Percentiles rank a stretch among this genome's conserved stretches.
Evolutionary conservation across 2,797 vertebrate species (phyloP).

Genomic region (Micrastur ruficollis): DNA sequence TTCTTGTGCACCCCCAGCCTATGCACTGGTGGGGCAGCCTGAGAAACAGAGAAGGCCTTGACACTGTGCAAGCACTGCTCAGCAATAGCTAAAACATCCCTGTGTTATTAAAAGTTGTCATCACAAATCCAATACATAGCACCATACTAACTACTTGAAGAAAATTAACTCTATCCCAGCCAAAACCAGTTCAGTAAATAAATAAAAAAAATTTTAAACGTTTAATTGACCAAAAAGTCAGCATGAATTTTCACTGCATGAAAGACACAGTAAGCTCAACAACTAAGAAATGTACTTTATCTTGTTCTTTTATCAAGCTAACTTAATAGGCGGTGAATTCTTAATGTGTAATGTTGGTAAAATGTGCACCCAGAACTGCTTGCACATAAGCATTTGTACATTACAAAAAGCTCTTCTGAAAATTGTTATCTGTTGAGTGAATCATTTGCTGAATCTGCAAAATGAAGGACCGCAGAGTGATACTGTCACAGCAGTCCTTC

Average conservation of each 20-base stretch:
- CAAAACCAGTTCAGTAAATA: neutral
- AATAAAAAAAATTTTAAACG: neutral
- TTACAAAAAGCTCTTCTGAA: neutral
- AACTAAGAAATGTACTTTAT: neutral
- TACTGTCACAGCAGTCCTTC: neutral
- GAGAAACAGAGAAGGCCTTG: neutral
- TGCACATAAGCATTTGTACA: neutral
- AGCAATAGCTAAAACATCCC: neutral
- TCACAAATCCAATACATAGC: no score
- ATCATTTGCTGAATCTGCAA: neutral
- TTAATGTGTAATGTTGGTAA: conserved; percentile 1
- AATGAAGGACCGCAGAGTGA: neutral
- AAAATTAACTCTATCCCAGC: no score
- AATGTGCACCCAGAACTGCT: neutral
- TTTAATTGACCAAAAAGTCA: neutral
- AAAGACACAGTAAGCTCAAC: neutral
- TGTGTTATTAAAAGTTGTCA: neutral
- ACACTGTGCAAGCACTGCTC: neutral
- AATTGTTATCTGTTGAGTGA: neutral
- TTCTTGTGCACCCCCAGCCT: neutral
- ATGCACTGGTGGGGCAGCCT: neutral
- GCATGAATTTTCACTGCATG: neutral
- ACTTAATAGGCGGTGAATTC: neutral
- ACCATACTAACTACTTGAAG: no score
- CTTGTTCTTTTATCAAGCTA: conserved; percentile 32